A percentile compares a stretch with the other conserved stretches of the same genome.
phyloP scores from a whole-genome alignment of 2,888 invertebrate genomes.

The Drosophila conformis region DNA sequence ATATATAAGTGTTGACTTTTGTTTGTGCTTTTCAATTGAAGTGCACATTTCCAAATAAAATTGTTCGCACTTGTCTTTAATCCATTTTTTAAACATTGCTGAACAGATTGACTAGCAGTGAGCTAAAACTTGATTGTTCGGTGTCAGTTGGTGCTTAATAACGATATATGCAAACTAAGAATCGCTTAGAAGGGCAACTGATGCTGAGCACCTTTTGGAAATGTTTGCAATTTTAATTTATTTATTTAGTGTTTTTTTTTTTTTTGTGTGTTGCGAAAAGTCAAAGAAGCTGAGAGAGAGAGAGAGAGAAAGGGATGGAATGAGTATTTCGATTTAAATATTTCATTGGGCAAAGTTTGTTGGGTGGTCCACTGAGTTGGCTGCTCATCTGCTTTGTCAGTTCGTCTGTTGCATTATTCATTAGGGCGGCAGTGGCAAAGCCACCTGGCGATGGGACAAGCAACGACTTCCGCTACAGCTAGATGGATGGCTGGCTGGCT shows the following conservation, averaged over 20 bases:
- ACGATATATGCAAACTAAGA: constrained; percentile 13
- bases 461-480: constrained; percentile 53
- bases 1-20: background rate
- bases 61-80: background rate
- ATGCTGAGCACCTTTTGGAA: background rate
- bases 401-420: constrained; percentile 60
- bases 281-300: background rate
- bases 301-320: background rate
- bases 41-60: no score
- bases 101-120: background rate
- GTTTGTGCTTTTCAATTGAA: background rate
- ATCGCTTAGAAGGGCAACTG: constrained; percentile 18
- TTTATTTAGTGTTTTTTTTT: constrained; percentile 2
- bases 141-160: background rate
- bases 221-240: background rate
- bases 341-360: constrained; percentile 71
- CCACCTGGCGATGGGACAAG: constrained; percentile 25
- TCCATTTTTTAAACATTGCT: background rate
- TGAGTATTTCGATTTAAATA: constrained; percentile 70
- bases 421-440: constrained; percentile 43
- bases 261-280: constrained; percentile 18
- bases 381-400: constrained; percentile 60
- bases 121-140: background rate
- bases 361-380: constrained; percentile 41
- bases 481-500: constrained; percentile 39